Percentiles rank a stretch among this genome's conserved stretches.
phyloP scores from a whole-genome alignment of 1,140 invertebrate species.

The Drosophila equinoxialis region DNA sequence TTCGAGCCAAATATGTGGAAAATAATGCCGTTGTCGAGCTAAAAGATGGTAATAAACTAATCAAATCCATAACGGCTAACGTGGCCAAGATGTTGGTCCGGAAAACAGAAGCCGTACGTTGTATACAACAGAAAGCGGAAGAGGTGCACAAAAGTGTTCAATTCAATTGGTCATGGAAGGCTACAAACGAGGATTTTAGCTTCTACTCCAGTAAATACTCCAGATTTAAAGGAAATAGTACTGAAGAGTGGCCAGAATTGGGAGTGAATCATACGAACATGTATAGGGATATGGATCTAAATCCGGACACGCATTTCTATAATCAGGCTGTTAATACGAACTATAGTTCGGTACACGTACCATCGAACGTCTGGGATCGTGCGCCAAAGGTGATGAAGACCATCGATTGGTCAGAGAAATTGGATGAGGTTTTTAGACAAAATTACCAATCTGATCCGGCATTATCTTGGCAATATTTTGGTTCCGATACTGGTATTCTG shows the following conservation, averaged over 20 bases:
- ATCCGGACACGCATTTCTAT: slow-evolving; percentile 92
- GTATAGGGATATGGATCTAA: slow-evolving; percentile 85
- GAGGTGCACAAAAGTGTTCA: slow-evolving; percentile 86
- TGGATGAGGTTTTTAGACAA: slow-evolving; percentile 92
- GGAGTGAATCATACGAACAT: slow-evolving; percentile 38
- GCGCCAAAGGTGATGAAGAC: slow-evolving; percentile 87
- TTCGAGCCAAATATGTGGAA: slow-evolving; percentile 88
- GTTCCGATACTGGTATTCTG: slow-evolving; percentile 95
- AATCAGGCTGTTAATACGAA: slow-evolving; percentile 92
- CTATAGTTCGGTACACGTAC: slow-evolving; percentile 95
- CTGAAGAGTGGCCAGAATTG: slow-evolving; percentile 40
- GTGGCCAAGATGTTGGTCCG: slow-evolving; percentile 90
- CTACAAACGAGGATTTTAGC: slow-evolving; percentile 75
- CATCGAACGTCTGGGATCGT: slow-evolving; percentile 95
- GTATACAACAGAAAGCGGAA: slow-evolving; percentile 89
- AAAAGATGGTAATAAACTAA: slow-evolving; percentile 89
- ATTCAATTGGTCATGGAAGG: slow-evolving; percentile 80
- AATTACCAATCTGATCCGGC: slow-evolving; percentile 95
- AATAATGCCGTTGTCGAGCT: slow-evolving; percentile 89
- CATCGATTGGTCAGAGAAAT: slow-evolving; percentile 92
- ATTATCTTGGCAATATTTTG: slow-evolving; percentile 98
- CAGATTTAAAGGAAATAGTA: slow-evolving; percentile 61
- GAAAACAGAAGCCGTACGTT: slow-evolving; percentile 92
- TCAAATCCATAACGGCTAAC: slow-evolving; percentile 89
- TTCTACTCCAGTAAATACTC: slow-evolving; percentile 91